A percentile compares a stretch with the other conserved stretches of the same genome.
Evolutionary conservation across 2,113 vertebrate species (phyloP).

Genomic region (Peromyscus maniculatus): DNA sequence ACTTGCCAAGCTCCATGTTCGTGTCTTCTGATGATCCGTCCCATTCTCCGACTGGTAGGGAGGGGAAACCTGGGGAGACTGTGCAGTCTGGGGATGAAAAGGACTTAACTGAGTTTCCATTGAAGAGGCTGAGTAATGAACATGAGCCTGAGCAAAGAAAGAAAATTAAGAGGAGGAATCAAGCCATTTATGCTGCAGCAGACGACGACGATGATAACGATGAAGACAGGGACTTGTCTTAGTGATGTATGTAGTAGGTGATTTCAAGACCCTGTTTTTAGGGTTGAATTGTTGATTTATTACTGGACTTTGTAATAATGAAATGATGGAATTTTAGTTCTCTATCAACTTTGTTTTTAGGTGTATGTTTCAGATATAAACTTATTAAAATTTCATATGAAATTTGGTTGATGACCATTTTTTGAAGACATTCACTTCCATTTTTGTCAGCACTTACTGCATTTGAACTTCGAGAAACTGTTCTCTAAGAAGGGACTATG

Average conservation of each 20-base stretch:
- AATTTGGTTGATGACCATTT: slow-evolving; percentile 46
- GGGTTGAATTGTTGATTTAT: slow-evolving; percentile 70
- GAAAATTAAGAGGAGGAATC: slow-evolving; percentile 96
- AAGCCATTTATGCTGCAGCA: slow-evolving; percentile 92
- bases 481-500: background rate
- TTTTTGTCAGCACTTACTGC: background rate
- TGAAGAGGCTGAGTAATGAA: slow-evolving; percentile 92
- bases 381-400: slow-evolving; percentile 74
- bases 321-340: slow-evolving; percentile 49
- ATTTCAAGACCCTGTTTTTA: slow-evolving; percentile 70
- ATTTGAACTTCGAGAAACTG: slow-evolving; percentile 4
- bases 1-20: slow-evolving; percentile 83
- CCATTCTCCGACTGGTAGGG: slow-evolving; percentile 78
- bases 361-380: slow-evolving; percentile 55
- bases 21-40: slow-evolving; percentile 86
- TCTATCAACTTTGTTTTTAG: slow-evolving; percentile 58
- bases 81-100: slow-evolving; percentile 78
- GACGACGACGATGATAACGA: slow-evolving; percentile 88
- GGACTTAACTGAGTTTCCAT: slow-evolving; percentile 75
- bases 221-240: slow-evolving; percentile 39
- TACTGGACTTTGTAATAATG: slow-evolving; percentile 76
- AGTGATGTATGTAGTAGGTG: background rate
- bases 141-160: slow-evolving; percentile 86
- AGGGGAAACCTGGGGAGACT: slow-evolving; percentile 77
- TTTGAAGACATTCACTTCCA: background rate